Evolutionary conservation across 2,888 invertebrate genomes (phyloP), one percentile per base, ranked within the genome.

Genomic region (Seira musarum): DNA sequence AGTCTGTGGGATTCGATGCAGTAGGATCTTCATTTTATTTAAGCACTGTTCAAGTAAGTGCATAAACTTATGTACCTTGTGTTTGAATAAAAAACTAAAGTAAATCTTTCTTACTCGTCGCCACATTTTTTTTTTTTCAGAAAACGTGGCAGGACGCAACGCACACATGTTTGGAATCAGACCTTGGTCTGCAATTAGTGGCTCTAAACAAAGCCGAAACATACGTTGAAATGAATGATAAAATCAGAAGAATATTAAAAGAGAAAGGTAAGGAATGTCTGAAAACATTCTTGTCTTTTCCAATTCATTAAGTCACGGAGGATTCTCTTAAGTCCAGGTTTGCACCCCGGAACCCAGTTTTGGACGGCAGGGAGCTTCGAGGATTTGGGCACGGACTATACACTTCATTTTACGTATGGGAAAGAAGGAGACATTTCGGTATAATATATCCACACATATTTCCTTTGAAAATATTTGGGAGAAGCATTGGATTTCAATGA

Each of bases 311-410:
- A n/a, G n/a, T n/a, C n/a, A n/a, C n/a, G n/a, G n/a, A n/a, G n/a
- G 17, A 17, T 72, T 35, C 22, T 17, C 25, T 57, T 2, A 2
- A 10, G 13, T 53, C 10, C 40, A 76, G 76, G 22, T 46, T 70
- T 46, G n/a, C 25, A 70, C 49, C 76, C 76, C n/a, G 63, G 53
- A 8, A 76, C 69, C 8, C 69, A 69, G 19, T 76, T 76, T 15
- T 76, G 76, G 76, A 70, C 65, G 13, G 76, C 35, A 0, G 76
- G 76, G 3, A 5, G n/a, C 1, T 70, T 76, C 8, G 10, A 22
- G 19, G 63, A 30, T 6, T 19, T 30, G 1, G 74, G 61, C 2
- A 35, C 61, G 3, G 76, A 76, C 3, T 6, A 1, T n/a, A 25
- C 40, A 1, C 1, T 64, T 0, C 69, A 49, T 21, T 60, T 22